Base-by-base conservation (phyloP, 2,888 invertebrate species). In the Steinernema carpocapsae region DNA sequence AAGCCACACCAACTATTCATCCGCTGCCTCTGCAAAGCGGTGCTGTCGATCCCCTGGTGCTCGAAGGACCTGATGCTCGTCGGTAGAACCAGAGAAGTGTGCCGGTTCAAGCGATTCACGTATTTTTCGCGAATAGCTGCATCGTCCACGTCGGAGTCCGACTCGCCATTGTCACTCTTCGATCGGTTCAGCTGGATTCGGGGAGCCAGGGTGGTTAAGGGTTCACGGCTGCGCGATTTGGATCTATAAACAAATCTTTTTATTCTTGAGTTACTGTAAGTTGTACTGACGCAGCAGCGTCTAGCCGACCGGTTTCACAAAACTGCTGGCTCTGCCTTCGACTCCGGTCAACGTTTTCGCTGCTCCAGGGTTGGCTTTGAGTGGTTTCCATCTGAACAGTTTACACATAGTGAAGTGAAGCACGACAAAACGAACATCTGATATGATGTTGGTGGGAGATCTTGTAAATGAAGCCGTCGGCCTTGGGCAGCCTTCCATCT, bases 1-100 rank as follows among this genome's bases (percentile, higher is more conserved):
- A 83, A 72, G 42, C 86, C 86, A 72, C 85, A 83, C 87, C 87
- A 87, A 70, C 83, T 83, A 64, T 86, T 84, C 26, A 85, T 79
- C 70, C 86, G 76, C 70, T 82, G 80, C 2, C 86, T 59, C 43
- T 76, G 76, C 17, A n/a, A 17, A 6, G 45, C 51, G 70, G 45
- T 51, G 42, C 29, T 56, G 19, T 70, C 71, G 10, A 59, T 48
- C 17, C 59, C 72, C 37, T 76, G 29, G 12, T 19, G 19, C 6
- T 71, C 29, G 19, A 12, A 10, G 17, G 19, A 19, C 24, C 26
- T 71, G 10, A 48, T 42, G 14, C 32, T 24, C 2, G 76, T 78
- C n/a, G 85, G 84, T 3, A 85, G 77, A 7, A 83, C 82, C 0
- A 85, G 75, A 10, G 84, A 84, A n/a, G 82, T 80, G 75, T 85